Evolutionary conservation across 2,113 vertebrate genomes (phyloP).

Genomic region (Crotalus viridis): DNA sequence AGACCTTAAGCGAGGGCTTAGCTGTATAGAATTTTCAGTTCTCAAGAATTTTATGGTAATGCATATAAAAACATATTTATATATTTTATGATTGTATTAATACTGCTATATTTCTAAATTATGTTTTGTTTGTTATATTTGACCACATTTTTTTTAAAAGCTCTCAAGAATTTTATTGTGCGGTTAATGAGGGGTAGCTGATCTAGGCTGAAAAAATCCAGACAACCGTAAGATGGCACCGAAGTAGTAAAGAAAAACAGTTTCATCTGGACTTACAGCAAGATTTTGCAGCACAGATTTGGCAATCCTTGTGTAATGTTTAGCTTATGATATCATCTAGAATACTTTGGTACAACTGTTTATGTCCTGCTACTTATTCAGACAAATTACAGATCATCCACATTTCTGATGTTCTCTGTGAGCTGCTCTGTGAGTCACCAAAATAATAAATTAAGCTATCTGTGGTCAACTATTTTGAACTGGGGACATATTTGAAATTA

Average conservation of each 20-base stretch:
- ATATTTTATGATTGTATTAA: not conserved
- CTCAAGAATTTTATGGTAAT: not conserved
- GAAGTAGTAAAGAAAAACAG: not conserved
- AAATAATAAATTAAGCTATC: not conserved
- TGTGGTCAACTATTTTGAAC: not conserved
- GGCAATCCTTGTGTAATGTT: not conserved
- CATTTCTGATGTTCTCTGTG: not conserved
- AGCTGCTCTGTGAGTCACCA: not conserved
- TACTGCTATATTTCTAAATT: not conserved
- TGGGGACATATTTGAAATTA: not conserved
- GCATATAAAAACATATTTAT: not conserved
- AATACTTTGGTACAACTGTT: not conserved
- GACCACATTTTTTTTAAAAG: not conserved
- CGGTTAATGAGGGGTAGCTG: not conserved
- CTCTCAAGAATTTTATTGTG: not conserved
- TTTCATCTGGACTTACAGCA: not conserved
- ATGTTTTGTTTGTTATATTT: not conserved
- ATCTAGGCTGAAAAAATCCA: not conserved
- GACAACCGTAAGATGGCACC: not conserved
- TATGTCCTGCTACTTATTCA: not conserved
- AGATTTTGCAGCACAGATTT: not conserved
- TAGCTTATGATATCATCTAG: not conserved
- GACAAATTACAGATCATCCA: not conserved
- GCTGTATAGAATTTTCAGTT: not conserved
- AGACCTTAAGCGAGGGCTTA: too few relatives aligned